Conservation (phyloP, 2,113 vertebrate genomes). For the Seriola quinqueradiata region DNA sequence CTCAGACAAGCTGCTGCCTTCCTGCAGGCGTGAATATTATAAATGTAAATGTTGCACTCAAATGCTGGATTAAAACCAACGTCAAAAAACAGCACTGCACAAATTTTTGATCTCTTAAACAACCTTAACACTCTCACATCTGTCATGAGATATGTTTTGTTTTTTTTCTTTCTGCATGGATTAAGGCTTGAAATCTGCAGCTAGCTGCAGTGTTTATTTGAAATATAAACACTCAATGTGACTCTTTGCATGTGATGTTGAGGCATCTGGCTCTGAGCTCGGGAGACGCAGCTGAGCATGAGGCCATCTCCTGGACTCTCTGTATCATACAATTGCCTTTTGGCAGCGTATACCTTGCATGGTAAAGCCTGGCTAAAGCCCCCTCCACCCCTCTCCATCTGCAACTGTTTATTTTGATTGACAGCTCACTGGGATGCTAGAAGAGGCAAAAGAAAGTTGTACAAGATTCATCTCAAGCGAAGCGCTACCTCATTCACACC, state of each 20-base stretch:
- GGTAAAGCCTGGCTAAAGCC: constrained; percentile 59
- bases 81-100: constrained; percentile 17
- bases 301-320: constrained; percentile 62
- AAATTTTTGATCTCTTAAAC: constrained; percentile 43
- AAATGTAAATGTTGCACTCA: constrained; percentile 23
- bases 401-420: constrained; percentile 70
- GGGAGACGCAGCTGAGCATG: constrained; percentile 64
- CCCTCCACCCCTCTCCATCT: constrained; percentile 66
- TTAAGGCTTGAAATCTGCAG: constrained; percentile 47
- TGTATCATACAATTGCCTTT: constrained; percentile 57
- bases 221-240: constrained; percentile 41
- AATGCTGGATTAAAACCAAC: constrained; percentile 31
- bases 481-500: constrained; percentile 46
- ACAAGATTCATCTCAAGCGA: constrained; percentile 30
- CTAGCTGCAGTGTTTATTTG: constrained; percentile 51
- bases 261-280: constrained; percentile 52
- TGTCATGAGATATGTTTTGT: constrained; percentile 25
- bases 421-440: constrained; percentile 59
- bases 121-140: constrained; percentile 35
- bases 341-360: constrained; percentile 42
- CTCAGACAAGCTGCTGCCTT: neutral
- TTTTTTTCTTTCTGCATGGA: constrained; percentile 19
- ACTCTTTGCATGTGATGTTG: constrained; percentile 45
- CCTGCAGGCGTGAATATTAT: constrained; percentile 11
- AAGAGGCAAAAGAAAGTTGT: constrained; percentile 50